Percentiles rank a stretch among this genome's conserved stretches.
Conservation (phyloP, 2,113 vertebrate species). For the Sinocyclocheilus grahami region DNA sequence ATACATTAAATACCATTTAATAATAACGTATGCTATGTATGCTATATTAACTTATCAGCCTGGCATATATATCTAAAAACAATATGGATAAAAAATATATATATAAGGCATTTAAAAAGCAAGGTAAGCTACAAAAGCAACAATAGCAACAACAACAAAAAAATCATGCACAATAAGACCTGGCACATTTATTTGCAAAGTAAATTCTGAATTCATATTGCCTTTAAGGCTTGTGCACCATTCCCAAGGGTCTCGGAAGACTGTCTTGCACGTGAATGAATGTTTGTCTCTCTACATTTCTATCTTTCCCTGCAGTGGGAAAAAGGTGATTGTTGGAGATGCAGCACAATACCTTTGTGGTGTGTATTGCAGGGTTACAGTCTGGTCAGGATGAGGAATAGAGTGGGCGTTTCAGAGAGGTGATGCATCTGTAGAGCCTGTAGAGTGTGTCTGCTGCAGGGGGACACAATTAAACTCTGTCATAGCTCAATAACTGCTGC, state of each 20-base stretch:
- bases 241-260: neutral
- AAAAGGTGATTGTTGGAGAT: neutral
- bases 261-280: neutral
- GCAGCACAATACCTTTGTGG: neutral
- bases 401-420: constrained; percentile 7
- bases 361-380: constrained; percentile 27
- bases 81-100: too few relatives aligned
- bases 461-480: constrained; percentile 26
- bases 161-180: neutral
- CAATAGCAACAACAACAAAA: neutral
- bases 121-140: neutral
- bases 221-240: neutral
- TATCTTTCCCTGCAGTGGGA: constrained; percentile 3
- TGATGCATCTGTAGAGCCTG: constrained; percentile 2
- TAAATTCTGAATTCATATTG: neutral
- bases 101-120: neutral
- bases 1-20: too few relatives aligned
- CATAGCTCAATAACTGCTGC: neutral
- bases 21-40: too few relatives aligned
- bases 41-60: too few relatives aligned
- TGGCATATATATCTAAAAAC: too few relatives aligned
- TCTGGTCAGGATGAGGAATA: constrained; percentile 22
- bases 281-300: neutral
- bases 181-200: neutral
- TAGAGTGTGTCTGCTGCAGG: constrained; percentile 7